Conservation (phyloP, 2,888 invertebrate species). For the Eilema griseolum region DNA sequence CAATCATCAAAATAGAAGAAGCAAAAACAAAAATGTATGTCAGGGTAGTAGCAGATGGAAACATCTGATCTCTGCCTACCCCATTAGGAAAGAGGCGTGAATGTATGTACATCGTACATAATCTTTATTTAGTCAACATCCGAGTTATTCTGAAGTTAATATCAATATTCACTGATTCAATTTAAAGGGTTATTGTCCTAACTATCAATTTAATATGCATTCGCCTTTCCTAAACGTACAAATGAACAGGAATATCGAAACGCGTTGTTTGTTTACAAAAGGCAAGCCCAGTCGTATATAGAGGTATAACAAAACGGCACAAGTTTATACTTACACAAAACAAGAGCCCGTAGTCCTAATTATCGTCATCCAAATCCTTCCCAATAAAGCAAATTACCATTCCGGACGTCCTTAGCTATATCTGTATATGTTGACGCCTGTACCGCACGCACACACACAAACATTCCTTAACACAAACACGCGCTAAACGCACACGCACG, state of each 20-base stretch:
- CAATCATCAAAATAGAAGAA: too few species aligned
- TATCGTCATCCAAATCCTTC: conserved; percentile 55
- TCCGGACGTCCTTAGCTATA: conserved; percentile 54
- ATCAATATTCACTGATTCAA: not conserved
- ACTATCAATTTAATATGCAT: conserved; percentile 13
- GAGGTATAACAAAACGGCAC: conserved; percentile 32
- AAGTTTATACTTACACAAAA: conserved; percentile 51
- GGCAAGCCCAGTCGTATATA: conserved; percentile 35
- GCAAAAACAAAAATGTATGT: too few species aligned
- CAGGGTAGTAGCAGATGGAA: too few species aligned
- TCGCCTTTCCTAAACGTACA: conserved; percentile 28
- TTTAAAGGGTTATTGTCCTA: conserved; percentile 7
- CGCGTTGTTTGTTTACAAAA: conserved; percentile 25
- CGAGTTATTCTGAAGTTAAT: not conserved
- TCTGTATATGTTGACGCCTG: conserved; percentile 48
- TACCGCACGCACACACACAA: conserved; percentile 51
- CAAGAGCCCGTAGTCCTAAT: conserved; percentile 50
- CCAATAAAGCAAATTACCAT: conserved; percentile 62
- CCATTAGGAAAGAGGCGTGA: not conserved
- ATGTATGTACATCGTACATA: not conserved
- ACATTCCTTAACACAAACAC: conserved; percentile 34
- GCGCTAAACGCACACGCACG: conserved; percentile 47
- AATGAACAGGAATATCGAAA: conserved; percentile 13
- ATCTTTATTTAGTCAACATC: not conserved
- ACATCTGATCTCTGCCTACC: too few species aligned